Evolutionary conservation across 1,140 invertebrate species (phyloP).

Genomic region (Solenopsis fugax): DNA sequence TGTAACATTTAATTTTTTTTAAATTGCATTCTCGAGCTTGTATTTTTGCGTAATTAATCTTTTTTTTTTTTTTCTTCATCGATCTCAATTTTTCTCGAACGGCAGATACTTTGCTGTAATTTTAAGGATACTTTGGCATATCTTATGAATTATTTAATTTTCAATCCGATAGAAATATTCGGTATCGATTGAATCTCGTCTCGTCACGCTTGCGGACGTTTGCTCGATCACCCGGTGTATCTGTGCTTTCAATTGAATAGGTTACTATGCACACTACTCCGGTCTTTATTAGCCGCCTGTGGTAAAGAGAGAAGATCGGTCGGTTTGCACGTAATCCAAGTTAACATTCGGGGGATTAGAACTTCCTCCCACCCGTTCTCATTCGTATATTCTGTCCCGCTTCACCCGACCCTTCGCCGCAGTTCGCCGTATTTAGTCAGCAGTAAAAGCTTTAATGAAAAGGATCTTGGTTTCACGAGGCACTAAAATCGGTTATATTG

Average conservation of each 20-base stretch:
- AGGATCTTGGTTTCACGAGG: slow-evolving; percentile 75
- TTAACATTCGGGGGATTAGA: slow-evolving; percentile 70
- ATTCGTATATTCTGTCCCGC: slow-evolving; percentile 19
- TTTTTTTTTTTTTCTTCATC: not conserved
- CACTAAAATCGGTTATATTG: slow-evolving; percentile 81
- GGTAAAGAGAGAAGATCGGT: slow-evolving; percentile 54
- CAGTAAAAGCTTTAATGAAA: slow-evolving; percentile 82
- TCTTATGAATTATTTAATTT: not conserved
- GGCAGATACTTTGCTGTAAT: not conserved
- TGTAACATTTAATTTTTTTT: not conserved
- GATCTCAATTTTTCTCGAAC: not conserved
- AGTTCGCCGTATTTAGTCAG: slow-evolving; percentile 79
- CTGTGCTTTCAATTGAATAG: slow-evolving; percentile 55
- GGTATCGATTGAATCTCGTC: slow-evolving; percentile 22
- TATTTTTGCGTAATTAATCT: not conserved
- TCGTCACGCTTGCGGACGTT: not conserved
- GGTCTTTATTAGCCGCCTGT: slow-evolving; percentile 61
- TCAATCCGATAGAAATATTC: slow-evolving; percentile 24
- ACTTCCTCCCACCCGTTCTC: slow-evolving; percentile 26
- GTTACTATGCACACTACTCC: slow-evolving; percentile 65
- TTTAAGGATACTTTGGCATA: not conserved
- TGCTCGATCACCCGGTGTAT: slow-evolving; percentile 51
- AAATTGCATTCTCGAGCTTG: not conserved
- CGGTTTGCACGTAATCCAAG: slow-evolving; percentile 65
- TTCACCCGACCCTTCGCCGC: slow-evolving; percentile 41